phyloP scores from a whole-genome alignment of 2,888 invertebrate genomes.

The Molanna angustata region DNA sequence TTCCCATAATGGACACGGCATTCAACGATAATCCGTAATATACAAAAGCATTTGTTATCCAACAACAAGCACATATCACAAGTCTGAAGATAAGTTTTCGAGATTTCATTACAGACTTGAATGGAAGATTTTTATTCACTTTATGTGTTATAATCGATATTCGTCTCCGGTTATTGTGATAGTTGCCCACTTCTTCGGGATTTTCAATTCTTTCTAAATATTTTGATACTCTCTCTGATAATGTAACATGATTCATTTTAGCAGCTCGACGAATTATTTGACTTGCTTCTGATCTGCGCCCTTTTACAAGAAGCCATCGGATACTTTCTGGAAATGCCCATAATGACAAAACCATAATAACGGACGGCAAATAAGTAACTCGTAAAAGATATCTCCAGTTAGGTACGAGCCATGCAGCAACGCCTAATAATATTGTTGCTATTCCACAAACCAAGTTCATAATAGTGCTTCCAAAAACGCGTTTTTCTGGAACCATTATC shows the following conservation, averaged over 20 bases:
- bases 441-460: conserved; percentile 57
- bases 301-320: conserved; percentile 72
- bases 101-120: conserved; percentile 26
- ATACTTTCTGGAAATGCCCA: conserved; percentile 69
- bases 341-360: conserved; percentile 61
- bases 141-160: background rate
- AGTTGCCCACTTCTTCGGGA: background rate
- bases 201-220: conserved; percentile 24
- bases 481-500: conserved; percentile 62
- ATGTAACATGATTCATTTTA: conserved; percentile 39
- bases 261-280: conserved; percentile 61
- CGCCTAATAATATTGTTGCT: conserved; percentile 64
- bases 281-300: conserved; percentile 62
- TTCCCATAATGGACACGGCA: conserved; percentile 70
- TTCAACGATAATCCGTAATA: conserved; percentile 80
- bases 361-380: conserved; percentile 65
- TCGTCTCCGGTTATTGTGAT: background rate
- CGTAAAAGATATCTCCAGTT: conserved; percentile 67
- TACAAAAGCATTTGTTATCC: conserved; percentile 75
- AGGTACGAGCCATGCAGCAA: conserved; percentile 64
- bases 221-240: conserved; percentile 25
- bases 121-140: conserved; percentile 19
- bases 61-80: conserved; percentile 69
- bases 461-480: conserved; percentile 66
- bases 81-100: conserved; percentile 48